Evolutionary conservation across 1,140 invertebrate genomes (phyloP).

Genomic region (Drosophila murphyi): DNA sequence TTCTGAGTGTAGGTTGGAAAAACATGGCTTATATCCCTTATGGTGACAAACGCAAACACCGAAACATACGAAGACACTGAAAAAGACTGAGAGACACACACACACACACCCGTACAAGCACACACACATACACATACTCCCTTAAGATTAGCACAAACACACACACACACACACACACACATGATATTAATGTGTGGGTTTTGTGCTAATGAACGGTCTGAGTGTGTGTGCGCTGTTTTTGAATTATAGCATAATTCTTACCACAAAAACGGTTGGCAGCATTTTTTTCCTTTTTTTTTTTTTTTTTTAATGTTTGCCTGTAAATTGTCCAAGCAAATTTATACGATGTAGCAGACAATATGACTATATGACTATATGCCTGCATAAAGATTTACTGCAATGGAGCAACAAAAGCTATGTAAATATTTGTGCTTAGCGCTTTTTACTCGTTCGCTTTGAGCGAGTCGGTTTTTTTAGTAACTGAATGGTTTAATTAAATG

Average conservation of each 20-base stretch:
- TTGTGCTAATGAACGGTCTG: slow-evolving; percentile 76
- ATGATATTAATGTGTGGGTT: slow-evolving; percentile 76
- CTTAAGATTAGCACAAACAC: slow-evolving; percentile 17
- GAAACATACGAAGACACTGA: slow-evolving; percentile 17
- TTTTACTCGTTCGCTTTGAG: slow-evolving; percentile 13
- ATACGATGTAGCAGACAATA: slow-evolving; percentile 38
- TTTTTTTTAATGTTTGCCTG: slow-evolving; percentile 51
- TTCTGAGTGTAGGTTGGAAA: slow-evolving; percentile 32
- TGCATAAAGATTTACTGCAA: slow-evolving; percentile 32
- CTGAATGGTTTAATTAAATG: slow-evolving; percentile 44
- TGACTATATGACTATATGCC: slow-evolving; percentile 30
- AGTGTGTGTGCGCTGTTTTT: slow-evolving; percentile 64
- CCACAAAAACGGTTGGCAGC: slow-evolving; percentile 62
- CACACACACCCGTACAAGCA: slow-evolving; percentile 4
- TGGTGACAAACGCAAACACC: slow-evolving; percentile 69
- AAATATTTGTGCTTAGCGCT: slow-evolving; percentile 50
- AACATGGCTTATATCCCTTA: slow-evolving; percentile 78
- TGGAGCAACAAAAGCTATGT: slow-evolving; percentile 46
- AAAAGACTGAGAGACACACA: slow-evolving; percentile 11
- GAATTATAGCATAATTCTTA: slow-evolving; percentile 81
- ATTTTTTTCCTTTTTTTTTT: slow-evolving; percentile 3
- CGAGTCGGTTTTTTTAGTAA: neutral
- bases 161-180: slow-evolving; percentile 24
- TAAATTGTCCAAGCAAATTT: slow-evolving; percentile 71
- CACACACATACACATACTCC: slow-evolving; percentile 9